Percentiles rank a stretch among this genome's conserved stretches.
Conservation (phyloP, 2,113 vertebrate species). For the Hydrolagus affinis region DNA sequence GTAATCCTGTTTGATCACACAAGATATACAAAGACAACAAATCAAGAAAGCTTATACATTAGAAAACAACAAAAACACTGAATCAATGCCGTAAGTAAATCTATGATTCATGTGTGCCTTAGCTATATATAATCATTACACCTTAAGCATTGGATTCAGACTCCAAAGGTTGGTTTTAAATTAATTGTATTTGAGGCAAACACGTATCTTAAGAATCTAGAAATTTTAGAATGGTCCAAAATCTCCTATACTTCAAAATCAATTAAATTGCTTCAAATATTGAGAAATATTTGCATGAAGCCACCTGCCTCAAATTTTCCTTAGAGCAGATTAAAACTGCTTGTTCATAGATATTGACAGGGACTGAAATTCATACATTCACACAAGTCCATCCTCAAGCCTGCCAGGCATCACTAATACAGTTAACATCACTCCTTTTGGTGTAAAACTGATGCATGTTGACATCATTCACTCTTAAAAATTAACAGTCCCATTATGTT, state of each 20-base stretch:
- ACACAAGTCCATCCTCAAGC: too few species aligned
- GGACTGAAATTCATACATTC: too few species aligned
- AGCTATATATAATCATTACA: background rate
- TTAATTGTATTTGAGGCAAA: background rate
- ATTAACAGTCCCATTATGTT: too few species aligned
- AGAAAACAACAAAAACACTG: background rate
- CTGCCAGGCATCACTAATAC: too few species aligned
- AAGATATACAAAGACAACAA: background rate
- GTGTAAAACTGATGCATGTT: too few species aligned
- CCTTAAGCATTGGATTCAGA: background rate
- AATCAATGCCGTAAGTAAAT: background rate
- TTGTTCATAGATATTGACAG: too few species aligned
- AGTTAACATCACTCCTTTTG: too few species aligned
- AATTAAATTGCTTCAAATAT: too few species aligned
- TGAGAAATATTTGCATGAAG: too few species aligned
- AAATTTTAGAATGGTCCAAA: background rate
- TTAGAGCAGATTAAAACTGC: too few species aligned
- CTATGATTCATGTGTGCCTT: background rate
- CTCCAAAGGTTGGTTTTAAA: background rate
- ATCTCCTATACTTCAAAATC: background rate
- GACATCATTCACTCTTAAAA: too few species aligned
- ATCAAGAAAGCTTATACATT: background rate
- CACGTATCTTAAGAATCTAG: background rate
- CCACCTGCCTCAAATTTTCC: too few species aligned
- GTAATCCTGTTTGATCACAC: background rate